These are phyloP conservation scores for Sula dactylatra DNA, from an alignment of 2,113 vertebrate species.

Conservation along the genomic window DNA sequence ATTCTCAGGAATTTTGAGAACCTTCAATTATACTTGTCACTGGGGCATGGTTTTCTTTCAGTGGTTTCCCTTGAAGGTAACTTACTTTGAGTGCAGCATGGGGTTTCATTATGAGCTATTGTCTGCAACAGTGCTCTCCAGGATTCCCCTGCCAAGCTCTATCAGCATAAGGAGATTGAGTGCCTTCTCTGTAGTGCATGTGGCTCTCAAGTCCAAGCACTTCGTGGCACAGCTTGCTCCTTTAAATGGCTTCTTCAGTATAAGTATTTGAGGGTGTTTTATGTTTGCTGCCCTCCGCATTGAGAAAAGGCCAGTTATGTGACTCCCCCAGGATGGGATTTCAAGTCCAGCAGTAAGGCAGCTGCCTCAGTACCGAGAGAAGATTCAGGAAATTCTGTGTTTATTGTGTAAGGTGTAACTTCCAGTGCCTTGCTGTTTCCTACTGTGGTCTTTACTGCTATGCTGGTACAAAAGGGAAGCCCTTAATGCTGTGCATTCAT, in stretches of 20 bases:
- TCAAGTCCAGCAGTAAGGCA: not conserved
- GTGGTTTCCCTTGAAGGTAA: not conserved
- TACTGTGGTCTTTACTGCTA: not conserved
- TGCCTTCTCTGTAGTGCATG: not conserved
- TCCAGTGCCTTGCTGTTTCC: not conserved
- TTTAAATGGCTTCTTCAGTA: not conserved
- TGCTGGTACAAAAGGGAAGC: not conserved
- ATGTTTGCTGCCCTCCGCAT: not conserved
- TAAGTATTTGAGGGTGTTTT: not conserved
- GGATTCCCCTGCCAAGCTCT: not conserved
- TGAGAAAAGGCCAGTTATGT: not conserved
- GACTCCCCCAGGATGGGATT: not conserved
- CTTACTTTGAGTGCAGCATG: rapidly evolving
- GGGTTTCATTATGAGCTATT: not conserved
- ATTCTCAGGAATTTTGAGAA: not conserved
- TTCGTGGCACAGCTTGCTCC: not conserved
- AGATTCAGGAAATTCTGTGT: not conserved
- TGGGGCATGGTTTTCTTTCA: not conserved
- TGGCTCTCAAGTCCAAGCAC: not conserved
- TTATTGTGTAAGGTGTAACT: not conserved
- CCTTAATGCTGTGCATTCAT: not conserved
- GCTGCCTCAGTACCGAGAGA: not conserved
- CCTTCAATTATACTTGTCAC: not conserved
- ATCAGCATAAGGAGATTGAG: not conserved
- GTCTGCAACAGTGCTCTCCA: not conserved